These are phyloP conservation scores for Oligia latruncula DNA, from an alignment of 2,888 invertebrate genomes.

Conservation along the genomic window DNA sequence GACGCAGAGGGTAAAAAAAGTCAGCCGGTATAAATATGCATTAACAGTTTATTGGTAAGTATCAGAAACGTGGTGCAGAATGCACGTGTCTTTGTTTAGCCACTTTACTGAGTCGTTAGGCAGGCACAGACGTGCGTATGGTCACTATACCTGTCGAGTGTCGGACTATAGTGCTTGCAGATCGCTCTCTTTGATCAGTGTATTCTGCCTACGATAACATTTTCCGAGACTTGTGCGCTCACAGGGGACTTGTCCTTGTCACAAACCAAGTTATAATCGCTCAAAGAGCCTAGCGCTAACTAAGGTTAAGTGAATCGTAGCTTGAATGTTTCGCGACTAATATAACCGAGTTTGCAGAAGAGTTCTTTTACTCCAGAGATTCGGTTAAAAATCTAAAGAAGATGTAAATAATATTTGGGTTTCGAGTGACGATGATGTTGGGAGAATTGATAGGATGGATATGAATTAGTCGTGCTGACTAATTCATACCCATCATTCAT, in stretches of 20 bases:
- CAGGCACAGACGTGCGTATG: constrained; percentile 15
- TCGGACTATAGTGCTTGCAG: constrained; percentile 18
- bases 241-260: constrained; percentile 18
- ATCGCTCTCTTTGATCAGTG: constrained; percentile 49
- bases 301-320: constrained; percentile 22
- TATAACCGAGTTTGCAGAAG: not conserved
- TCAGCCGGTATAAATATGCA: not conserved
- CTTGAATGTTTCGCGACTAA: constrained; percentile 10
- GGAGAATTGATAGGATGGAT: not conserved
- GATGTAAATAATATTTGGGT: not conserved
- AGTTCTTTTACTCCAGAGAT: constrained; percentile 1
- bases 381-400: not conserved
- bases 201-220: constrained; percentile 35
- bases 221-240: constrained; percentile 5
- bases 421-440: not conserved
- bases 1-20: not conserved
- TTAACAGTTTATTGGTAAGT: not conserved
- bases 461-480: not conserved
- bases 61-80: not conserved
- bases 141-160: constrained; percentile 25
- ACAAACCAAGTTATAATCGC: constrained; percentile 36
- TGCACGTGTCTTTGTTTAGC: constrained; percentile 2
- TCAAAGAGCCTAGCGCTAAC: constrained; percentile 13
- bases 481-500: too few relatives aligned
- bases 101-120: constrained; percentile 6